Base-by-base conservation (phyloP, 2,797 vertebrate genomes). In the Xiphorhynchus erythropygius region DNA sequence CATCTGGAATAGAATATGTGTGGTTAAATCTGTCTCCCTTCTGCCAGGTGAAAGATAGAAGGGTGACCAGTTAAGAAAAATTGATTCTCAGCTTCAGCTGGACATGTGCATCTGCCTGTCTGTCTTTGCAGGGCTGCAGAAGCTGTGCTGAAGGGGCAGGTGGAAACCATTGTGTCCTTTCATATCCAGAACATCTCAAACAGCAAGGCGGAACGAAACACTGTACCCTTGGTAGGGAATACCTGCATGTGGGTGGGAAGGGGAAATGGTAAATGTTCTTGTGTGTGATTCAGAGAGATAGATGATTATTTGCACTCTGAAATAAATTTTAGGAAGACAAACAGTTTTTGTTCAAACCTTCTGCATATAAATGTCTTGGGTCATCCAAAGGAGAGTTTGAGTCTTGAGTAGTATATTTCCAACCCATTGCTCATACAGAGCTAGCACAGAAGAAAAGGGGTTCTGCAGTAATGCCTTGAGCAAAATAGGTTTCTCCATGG, bases 171-270 rank as follows among this genome's bases (percentile, higher is more conserved):
- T 1, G 99, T 99, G 96, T 98, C 98, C 97, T 99, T 99, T 98
- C 99, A 99, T 96, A 99, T 99, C 98, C 99, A 99, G 98, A 99
- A 99, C 98, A 99, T 99, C 98, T 99, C 99, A 90, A 99, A 98
- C 97, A 98, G 98, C 98, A 99, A 99, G 98, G 98, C 97, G 24
- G 98, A 99, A 96, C 99, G 99, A 98, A 98, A 98, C 98, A 98
- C 99, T 98, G 98, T 98, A 94, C 98, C 99, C 64, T 97, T 99
- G 99, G 99, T 99, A 99, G 97, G 98, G 79, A 67, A 28, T 68
- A 70, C 87, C 42, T 85, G 47, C 64, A 27, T 63, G 65, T 69
- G 65, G 80, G 47, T 60, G 93, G 78, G 82, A 78, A 75, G 47
- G 73, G 78, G 56, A 55, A 56, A 30, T 37, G 1, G 7, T 33